phyloP scores from a whole-genome alignment of 2,113 vertebrate species.

The Aptenodytes forsteri region DNA sequence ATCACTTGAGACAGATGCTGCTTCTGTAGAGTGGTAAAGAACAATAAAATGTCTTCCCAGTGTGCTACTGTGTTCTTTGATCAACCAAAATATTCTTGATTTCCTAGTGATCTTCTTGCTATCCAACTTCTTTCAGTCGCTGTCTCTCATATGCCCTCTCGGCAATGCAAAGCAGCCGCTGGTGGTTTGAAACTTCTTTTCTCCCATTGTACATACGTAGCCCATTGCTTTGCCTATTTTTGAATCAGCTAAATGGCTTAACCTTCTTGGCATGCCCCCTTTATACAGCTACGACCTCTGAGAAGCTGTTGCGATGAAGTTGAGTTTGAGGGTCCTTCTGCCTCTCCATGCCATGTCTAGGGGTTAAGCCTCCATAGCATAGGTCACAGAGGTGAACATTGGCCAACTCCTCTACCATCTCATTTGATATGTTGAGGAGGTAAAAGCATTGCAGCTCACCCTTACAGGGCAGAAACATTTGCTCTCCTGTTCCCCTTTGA shows the following conservation, averaged over 20 bases:
- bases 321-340: neutral
- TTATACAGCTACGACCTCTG: neutral
- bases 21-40: neutral
- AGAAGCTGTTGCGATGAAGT: neutral
- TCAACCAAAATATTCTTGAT: neutral
- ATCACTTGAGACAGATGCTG: neutral
- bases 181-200: neutral
- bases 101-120: neutral
- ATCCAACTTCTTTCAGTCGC: rapidly evolving
- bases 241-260: neutral
- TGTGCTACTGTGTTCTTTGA: neutral
- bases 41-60: neutral
- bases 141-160: neutral
- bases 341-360: neutral
- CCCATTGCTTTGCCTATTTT: neutral
- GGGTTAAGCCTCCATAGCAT: neutral
- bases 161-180: rapidly evolving
- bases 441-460: neutral
- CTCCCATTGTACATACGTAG: rapidly evolving
- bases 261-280: neutral
- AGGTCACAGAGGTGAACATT: rapidly evolving
- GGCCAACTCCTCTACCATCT: rapidly evolving
- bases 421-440: neutral
- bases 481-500: neutral
- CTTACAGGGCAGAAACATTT: neutral